Evolutionary conservation across 2,888 invertebrate species (phyloP).

Genomic region (Achlya flavicornis): DNA sequence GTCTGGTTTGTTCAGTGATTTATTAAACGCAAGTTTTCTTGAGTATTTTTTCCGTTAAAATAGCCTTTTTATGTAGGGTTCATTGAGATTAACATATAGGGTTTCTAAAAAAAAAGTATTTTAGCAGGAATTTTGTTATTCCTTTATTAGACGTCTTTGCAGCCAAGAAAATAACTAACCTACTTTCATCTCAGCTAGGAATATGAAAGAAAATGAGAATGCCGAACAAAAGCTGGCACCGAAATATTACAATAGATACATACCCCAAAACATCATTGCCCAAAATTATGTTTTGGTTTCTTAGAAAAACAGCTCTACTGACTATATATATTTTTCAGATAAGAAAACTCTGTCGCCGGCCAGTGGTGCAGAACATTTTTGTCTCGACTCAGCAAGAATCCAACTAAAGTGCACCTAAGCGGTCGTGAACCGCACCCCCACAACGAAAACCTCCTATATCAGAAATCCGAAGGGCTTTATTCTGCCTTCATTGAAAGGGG

Average conservation of each 20-base stretch:
- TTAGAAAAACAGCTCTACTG: neutral
- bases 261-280: neutral
- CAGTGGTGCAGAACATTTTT: constrained; percentile 59
- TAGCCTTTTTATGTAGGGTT: neutral
- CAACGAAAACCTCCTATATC: constrained; percentile 31
- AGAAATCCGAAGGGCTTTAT: constrained; percentile 30
- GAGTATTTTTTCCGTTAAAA: neutral
- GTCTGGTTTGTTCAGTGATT: neutral
- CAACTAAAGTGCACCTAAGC: constrained; percentile 56
- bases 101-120: neutral
- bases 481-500: constrained; percentile 32
- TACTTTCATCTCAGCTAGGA: neutral
- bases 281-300: neutral
- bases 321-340: constrained; percentile 41
- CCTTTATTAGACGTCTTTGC: neutral
- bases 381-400: constrained; percentile 42
- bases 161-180: constrained; percentile 2
- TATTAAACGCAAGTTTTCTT: neutral
- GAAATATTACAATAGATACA: neutral
- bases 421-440: constrained; percentile 50
- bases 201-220: constrained; percentile 1
- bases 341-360: constrained; percentile 34
- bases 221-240: constrained; percentile 5
- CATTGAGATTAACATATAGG: neutral
- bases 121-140: neutral